These are phyloP conservation scores for Helicoverpa armigera DNA, from an alignment of 1,140 invertebrate species.

Conservation along the genomic window DNA sequence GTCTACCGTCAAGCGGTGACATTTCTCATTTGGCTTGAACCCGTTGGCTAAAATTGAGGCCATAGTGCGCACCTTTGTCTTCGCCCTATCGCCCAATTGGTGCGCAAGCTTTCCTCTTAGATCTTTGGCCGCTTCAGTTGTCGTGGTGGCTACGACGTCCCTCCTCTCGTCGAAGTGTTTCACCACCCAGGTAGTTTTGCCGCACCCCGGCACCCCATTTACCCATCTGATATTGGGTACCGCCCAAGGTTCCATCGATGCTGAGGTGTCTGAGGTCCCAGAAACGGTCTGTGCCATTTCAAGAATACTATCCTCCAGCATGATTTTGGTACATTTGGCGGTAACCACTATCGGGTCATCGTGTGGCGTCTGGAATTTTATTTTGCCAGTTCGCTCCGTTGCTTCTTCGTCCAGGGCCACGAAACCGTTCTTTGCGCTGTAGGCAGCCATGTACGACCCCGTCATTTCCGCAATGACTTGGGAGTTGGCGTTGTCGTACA, in stretches of 20 bases:
- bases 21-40: constrained; percentile 7
- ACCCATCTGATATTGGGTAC: constrained; percentile 50
- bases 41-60: constrained; percentile 54
- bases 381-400: neutral
- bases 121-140: constrained; percentile 38
- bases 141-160: constrained; percentile 39
- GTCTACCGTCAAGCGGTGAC: constrained; percentile 40
- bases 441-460: constrained; percentile 26
- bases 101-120: constrained; percentile 16
- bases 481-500: constrained; percentile 17
- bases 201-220: neutral
- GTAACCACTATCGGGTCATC: constrained; percentile 9
- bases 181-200: constrained; percentile 54
- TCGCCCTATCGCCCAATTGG: neutral
- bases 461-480: constrained; percentile 15
- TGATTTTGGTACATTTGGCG: constrained; percentile 32
- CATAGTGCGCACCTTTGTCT: constrained; percentile 40
- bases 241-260: constrained; percentile 4
- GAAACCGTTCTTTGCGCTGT: neutral
- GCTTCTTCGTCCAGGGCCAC: neutral
- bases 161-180: constrained; percentile 35
- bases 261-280: neutral
- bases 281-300: neutral
- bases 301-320: constrained; percentile 18
- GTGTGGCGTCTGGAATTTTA: neutral